phyloP scores from a whole-genome alignment of 2,113 vertebrate species.

The Amblyopsis rosae region DNA sequence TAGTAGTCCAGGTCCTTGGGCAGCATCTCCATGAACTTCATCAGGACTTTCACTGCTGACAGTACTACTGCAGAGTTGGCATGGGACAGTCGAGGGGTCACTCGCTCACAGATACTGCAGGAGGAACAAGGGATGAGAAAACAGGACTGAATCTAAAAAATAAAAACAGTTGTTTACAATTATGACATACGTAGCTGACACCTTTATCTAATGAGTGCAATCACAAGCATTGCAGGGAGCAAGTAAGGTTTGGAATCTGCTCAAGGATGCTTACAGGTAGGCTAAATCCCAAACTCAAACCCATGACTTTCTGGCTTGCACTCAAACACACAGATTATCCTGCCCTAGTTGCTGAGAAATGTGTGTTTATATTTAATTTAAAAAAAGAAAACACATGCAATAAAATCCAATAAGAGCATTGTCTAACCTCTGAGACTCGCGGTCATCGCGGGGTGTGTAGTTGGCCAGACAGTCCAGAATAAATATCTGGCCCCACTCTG shows the following conservation, averaged over 20 bases:
- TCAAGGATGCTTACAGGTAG: not conserved
- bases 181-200: too few relatives aligned
- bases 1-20: constrained; percentile 98
- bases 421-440: constrained; percentile 94
- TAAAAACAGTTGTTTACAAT: too few relatives aligned
- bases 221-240: too few relatives aligned
- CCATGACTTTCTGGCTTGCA: too few relatives aligned
- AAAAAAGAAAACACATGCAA: not conserved
- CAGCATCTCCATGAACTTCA: constrained; percentile 99
- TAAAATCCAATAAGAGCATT: too few relatives aligned
- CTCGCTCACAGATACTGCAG: constrained; percentile 93
- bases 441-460: constrained; percentile 95
- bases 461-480: constrained; percentile 97
- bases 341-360: too few relatives aligned
- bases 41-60: constrained; percentile 95
- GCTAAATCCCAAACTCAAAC: not conserved
- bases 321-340: too few relatives aligned
- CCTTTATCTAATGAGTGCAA: too few relatives aligned
- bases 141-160: constrained; percentile 6
- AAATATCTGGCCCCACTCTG: constrained; percentile 99
- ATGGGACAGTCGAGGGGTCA: constrained; percentile 93
- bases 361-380: too few relatives aligned
- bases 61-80: constrained; percentile 97
- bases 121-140: not conserved
- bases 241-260: too few relatives aligned